Evolutionary conservation across 1,140 invertebrate species (phyloP).

Genomic region (Drosophila nigromelanica): DNA sequence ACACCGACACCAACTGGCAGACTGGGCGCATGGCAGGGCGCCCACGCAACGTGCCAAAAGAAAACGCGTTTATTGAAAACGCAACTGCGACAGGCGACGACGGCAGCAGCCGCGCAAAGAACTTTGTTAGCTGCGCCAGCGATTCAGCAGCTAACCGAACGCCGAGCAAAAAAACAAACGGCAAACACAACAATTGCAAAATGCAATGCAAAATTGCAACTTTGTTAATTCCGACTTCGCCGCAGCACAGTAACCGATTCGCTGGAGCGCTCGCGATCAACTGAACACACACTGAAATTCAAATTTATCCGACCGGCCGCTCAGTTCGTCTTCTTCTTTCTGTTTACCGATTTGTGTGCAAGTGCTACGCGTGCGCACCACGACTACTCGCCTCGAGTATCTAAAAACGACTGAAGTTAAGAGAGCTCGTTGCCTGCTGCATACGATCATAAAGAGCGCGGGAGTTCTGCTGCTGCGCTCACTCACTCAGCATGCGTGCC

Average conservation of each 20-base stretch:
- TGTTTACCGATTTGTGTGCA: slow-evolving; percentile 25
- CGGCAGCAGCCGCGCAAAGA: slow-evolving; percentile 39
- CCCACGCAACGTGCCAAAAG: slow-evolving; percentile 72
- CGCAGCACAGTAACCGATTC: slow-evolving; percentile 55
- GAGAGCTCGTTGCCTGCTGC: slow-evolving; percentile 2
- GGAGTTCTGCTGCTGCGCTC: neutral
- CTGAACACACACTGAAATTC: slow-evolving; percentile 36
- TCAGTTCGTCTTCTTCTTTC: slow-evolving; percentile 30
- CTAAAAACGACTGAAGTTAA: slow-evolving; percentile 41
- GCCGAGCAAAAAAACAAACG: slow-evolving; percentile 18
- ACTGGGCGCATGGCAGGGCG: slow-evolving; percentile 47
- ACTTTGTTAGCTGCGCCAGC: slow-evolving; percentile 38
- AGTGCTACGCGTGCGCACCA: slow-evolving; percentile 40
- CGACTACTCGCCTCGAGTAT: slow-evolving; percentile 41
- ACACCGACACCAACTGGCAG: slow-evolving; percentile 26
- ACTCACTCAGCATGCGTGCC: neutral
- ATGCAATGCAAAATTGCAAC: slow-evolving; percentile 23
- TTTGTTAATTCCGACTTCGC: slow-evolving; percentile 26
- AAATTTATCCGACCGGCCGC: slow-evolving; percentile 32
- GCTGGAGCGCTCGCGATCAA: slow-evolving; percentile 53
- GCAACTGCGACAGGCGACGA: slow-evolving; percentile 42
- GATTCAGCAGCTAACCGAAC: slow-evolving; percentile 11
- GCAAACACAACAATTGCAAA: slow-evolving; percentile 14
- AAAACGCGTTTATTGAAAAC: slow-evolving; percentile 80
- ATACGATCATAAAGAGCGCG: slow-evolving; percentile 19